Base-by-base conservation (phyloP, 1,140 invertebrate genomes). In the Leptoteleia sp. region DNA sequence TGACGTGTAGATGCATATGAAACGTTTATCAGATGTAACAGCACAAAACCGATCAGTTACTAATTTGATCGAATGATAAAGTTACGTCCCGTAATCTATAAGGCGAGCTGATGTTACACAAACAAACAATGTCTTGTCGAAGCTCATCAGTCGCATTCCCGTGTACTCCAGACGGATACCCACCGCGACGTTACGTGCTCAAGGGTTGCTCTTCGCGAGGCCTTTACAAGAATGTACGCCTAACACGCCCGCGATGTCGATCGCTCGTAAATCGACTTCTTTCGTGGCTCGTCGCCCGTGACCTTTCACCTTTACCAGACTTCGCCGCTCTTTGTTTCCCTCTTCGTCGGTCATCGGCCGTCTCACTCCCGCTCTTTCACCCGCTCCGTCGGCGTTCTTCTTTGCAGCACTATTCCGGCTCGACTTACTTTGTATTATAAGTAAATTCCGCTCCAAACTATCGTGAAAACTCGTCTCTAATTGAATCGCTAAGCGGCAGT, bases 51-150 rank as follows among this genome's bases (percentile, higher is more conserved):
- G 80, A 85, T 85, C 81, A 67, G 76, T 77, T 48, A 73, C 82
- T 76, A 79, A 77, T 83, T 72, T 77, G 83, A 85, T 83, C 73
- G 73, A 81, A 83, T 84, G 67, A 77, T 71, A 83, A 83, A 78
- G 57, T 70, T 61, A 70, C 64, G 54, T 76, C 45, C 55, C 16
- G 67, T 42, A 43, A 43, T 55, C 62, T 52, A 67, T 83, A 75
- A 85, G 72, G 72, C 68, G 79, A 77, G 65, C 68, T 31, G 68
- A 79, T 72, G 72, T 75, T 76, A 75, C 62, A 47, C 47, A 67
- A 62, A 68, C 82, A 84, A 83, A 84, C 81, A 84, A 67, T 55
- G 61, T 64, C 59, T 76, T 31, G 78, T 72, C 55, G 61, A 50
- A 54, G 31, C 47, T 61, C 67, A 68, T 76, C 62, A 71, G 54